Evolutionary conservation across 2,113 vertebrate genomes (phyloP).

Genomic region (Daubentonia madagascariensis): DNA sequence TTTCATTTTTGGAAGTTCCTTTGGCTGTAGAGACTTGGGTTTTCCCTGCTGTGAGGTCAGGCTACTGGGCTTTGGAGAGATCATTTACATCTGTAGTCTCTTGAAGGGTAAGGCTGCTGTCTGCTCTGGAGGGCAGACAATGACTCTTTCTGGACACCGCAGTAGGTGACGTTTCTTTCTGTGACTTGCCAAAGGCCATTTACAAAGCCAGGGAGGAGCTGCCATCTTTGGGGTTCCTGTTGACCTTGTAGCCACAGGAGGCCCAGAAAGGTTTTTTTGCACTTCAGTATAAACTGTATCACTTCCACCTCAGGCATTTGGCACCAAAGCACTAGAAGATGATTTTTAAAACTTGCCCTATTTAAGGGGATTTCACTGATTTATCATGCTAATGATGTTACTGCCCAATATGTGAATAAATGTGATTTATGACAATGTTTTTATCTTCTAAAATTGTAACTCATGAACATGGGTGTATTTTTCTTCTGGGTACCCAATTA

Average conservation of each 20-base stretch:
- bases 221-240: rapidly evolving
- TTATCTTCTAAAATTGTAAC: not conserved
- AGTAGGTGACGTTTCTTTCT: not conserved
- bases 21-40: not conserved
- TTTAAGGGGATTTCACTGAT: not conserved
- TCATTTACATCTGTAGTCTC: not conserved
- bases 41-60: not conserved
- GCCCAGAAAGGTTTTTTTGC: not conserved
- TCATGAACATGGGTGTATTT: not conserved
- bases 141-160: not conserved
- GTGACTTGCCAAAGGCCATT: not conserved
- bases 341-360: not conserved
- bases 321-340: not conserved
- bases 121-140: not conserved
- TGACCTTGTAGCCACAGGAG: not conserved
- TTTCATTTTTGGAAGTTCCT: slow-evolving; percentile 32
- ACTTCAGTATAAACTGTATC: not conserved
- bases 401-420: not conserved
- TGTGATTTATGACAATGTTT: not conserved
- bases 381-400: too few relatives aligned
- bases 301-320: not conserved
- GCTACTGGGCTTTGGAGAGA: not conserved
- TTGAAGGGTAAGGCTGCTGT: not conserved
- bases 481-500: not conserved
- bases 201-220: not conserved